These are phyloP conservation scores for Mythimna vitellina DNA, from an alignment of 2,888 invertebrate species.

Conservation along the genomic window DNA sequence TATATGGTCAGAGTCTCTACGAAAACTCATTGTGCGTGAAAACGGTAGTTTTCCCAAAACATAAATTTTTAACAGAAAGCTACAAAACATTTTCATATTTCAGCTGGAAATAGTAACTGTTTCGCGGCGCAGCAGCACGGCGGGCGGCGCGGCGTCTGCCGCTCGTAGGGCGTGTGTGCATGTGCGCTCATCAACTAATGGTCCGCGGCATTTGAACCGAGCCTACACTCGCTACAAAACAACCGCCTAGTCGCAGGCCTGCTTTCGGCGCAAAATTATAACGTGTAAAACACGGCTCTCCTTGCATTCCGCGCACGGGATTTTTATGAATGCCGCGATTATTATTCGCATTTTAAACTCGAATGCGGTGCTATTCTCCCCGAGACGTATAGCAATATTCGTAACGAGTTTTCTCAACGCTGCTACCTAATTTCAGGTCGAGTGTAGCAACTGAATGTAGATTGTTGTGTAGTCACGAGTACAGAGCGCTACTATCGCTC, in stretches of 20 bases:
- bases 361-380: constrained; percentile 88
- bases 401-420: constrained; percentile 89
- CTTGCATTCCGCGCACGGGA: constrained; percentile 89
- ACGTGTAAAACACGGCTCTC: constrained; percentile 90
- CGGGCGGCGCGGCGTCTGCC: constrained; percentile 68
- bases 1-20: constrained; percentile 80
- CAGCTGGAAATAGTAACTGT: constrained; percentile 88
- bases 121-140: constrained; percentile 71
- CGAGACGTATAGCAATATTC: constrained; percentile 90
- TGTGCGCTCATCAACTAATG: constrained; percentile 91
- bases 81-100: constrained; percentile 89
- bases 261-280: constrained; percentile 90
- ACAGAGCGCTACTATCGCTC: constrained; percentile 63
- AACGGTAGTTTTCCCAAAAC: constrained; percentile 86
- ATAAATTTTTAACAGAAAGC: constrained; percentile 84
- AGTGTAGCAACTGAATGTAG: constrained; percentile 76
- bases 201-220: constrained; percentile 91
- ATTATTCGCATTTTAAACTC: constrained; percentile 91
- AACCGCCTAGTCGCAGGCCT: constrained; percentile 83
- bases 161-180: constrained; percentile 81
- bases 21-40: constrained; percentile 88
- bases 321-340: constrained; percentile 89
- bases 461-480: constrained; percentile 65
- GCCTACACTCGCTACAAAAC: constrained; percentile 88
- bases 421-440: constrained; percentile 88